These are phyloP conservation scores for Ornithorhynchus anatinus DNA, from an alignment of 2,113 vertebrate species.

Conservation along the genomic window DNA sequence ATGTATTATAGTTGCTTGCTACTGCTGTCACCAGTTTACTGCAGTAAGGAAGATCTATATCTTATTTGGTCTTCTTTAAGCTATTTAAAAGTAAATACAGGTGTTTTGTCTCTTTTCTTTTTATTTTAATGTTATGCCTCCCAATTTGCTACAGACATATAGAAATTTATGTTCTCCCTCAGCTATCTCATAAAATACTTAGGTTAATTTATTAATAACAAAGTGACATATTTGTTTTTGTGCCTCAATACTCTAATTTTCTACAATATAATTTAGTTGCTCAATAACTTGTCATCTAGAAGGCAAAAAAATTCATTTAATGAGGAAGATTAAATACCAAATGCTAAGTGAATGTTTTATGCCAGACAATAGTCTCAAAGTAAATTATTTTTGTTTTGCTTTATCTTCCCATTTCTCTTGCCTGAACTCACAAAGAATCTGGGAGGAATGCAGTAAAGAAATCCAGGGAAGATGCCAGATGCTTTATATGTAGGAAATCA, in stretches of 20 bases:
- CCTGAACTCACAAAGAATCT: too few species aligned
- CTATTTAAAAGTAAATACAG: constrained; percentile 41
- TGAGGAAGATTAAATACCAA: fast-evolving
- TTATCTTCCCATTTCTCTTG: too few species aligned
- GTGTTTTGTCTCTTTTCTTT: constrained; percentile 25
- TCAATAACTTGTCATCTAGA: neutral
- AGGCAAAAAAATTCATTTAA: neutral
- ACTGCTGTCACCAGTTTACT: constrained; percentile 43
- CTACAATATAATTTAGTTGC: neutral
- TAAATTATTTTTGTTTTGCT: too few species aligned
- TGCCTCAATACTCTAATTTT: neutral
- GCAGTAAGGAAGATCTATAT: constrained; percentile 57
- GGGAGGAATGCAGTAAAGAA: too few species aligned
- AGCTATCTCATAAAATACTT: neutral
- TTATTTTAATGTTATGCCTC: constrained; percentile 23
- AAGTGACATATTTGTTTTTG: neutral
- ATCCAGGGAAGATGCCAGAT: too few species aligned
- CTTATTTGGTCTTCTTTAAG: constrained; percentile 33
- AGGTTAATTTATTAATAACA: neutral
- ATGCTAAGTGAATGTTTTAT: neutral
- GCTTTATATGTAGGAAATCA: too few species aligned
- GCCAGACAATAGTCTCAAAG: too few species aligned
- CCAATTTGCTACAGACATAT: constrained; percentile 18
- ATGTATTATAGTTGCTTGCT: constrained; percentile 45
- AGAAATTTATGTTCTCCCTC: neutral